Percentiles rank a stretch among this genome's conserved stretches.
These are phyloP conservation scores for Liparis tanakae DNA, from an alignment of 2,797 vertebrate species.

Conservation along the genomic window DNA sequence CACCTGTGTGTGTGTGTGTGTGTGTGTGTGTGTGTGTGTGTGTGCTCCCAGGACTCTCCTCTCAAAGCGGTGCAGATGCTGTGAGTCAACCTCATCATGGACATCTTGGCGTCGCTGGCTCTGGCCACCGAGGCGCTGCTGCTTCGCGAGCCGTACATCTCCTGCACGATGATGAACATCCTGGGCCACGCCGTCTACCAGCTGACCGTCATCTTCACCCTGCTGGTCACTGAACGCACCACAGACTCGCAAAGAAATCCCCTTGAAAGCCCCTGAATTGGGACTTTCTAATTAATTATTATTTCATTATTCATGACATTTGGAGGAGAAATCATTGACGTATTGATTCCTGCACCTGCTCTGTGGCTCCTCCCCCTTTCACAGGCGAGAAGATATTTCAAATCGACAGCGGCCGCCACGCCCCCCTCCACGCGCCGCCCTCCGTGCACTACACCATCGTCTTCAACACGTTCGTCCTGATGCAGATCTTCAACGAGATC, in stretches of 20 bases:
- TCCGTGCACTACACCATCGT: conserved; percentile 97
- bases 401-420: conserved; percentile 92
- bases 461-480: conserved; percentile 98
- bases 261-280: no score
- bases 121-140: conserved; percentile 92
- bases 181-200: conserved; percentile 94
- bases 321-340: background rate
- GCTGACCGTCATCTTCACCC: conserved; percentile 92
- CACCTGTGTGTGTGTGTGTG: no score
- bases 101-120: conserved; percentile 95
- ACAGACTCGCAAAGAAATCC: no score
- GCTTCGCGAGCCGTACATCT: conserved; percentile 94
- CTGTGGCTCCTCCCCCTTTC: background rate
- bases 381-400: conserved; percentile 93
- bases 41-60: conserved; percentile 88
- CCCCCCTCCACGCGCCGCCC: conserved; percentile 92
- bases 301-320: background rate
- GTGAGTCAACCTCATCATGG: conserved; percentile 99
- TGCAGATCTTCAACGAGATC: conserved; percentile 98
- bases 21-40: no score
- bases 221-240: conserved; percentile 88
- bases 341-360: background rate
- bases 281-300: background rate
- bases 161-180: conserved; percentile 98
- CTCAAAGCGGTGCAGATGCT: conserved; percentile 98